These are phyloP conservation scores for Lacanobia oleracea DNA, from an alignment of 2,888 invertebrate species.

Conservation along the genomic window DNA sequence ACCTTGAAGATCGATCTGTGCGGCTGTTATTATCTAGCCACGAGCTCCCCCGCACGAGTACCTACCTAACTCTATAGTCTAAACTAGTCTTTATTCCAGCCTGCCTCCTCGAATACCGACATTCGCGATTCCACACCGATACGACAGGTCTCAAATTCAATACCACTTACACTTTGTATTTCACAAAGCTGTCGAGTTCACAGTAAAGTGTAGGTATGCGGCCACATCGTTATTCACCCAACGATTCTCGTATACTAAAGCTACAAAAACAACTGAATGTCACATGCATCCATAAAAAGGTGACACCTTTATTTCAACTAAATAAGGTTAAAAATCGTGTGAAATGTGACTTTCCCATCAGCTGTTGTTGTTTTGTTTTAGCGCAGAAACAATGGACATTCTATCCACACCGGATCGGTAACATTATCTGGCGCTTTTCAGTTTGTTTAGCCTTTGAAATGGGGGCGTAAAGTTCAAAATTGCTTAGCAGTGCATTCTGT, in stretches of 20 bases:
- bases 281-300: slow-evolving; percentile 48
- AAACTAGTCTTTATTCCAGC: slow-evolving; percentile 18
- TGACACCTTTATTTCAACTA: slow-evolving; percentile 60
- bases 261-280: slow-evolving; percentile 58
- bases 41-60: no score
- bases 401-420: slow-evolving; percentile 73
- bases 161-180: slow-evolving; percentile 74
- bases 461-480: slow-evolving; percentile 53
- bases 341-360: slow-evolving; percentile 51
- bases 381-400: slow-evolving; percentile 84
- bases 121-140: slow-evolving; percentile 41
- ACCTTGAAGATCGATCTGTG: no score
- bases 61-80: background rate
- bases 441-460: slow-evolving; percentile 58
- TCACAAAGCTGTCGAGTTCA: slow-evolving; percentile 77
- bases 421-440: slow-evolving; percentile 57
- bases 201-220: slow-evolving; percentile 76
- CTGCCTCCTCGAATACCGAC: slow-evolving; percentile 27
- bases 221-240: slow-evolving; percentile 83
- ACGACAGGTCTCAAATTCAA: slow-evolving; percentile 67
- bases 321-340: slow-evolving; percentile 70
- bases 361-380: slow-evolving; percentile 67
- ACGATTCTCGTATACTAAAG: slow-evolving; percentile 65
- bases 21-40: no score
- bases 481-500: slow-evolving; percentile 40